Base-by-base conservation (phyloP, 2,113 vertebrate species). In the Lagenorhynchus albirostris region DNA sequence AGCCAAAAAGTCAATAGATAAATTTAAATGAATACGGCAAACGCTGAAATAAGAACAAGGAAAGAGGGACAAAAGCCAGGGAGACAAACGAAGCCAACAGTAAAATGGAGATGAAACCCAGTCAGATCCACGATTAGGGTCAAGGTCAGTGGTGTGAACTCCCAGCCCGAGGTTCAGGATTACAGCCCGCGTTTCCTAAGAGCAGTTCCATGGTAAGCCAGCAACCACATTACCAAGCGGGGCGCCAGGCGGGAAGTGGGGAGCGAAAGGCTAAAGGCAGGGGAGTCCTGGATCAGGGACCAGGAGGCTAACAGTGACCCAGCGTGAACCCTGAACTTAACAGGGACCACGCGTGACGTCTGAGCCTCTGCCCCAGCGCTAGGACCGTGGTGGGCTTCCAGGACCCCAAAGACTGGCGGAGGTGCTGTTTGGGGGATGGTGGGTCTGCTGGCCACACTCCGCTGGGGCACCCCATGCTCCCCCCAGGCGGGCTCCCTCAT, bases 281-380 rank as follows among this genome's bases (percentile, higher is more conserved):
- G 36, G 0, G 11, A 21, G 21, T 31, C n/a, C 62, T 3, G 5
- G 33, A 10, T 1, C 36, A 31, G 50, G 47, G 17, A 8, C 62
- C 26, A 23, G 26, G 25, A 33, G 33, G 6, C 2, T 25, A 23
- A 0, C 17, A 1, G 31, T 5, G 1, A 4, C 44, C 47, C 55
- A 63, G 84, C 8, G 2, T 31, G 3, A 38, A 14, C 33, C n/a
- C 60, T 25, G 11, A 31, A 8, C 21, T 12, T 33, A 21, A 18
- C 62, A 23, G 63, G 26, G 36, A 31, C 44, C 58, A 5, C 1
- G 1, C 2, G 0, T 13, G 82, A 63, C 58, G 0, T 18, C 31
- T 8, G 21, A 44, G 29, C 29, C 77, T 29, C 21, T 1, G 0
- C 36, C 68, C 15, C 0, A 0, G 23, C 17, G 15, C 36, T 15